Base-by-base conservation (phyloP, 2,888 invertebrate genomes). In the Rhagophthalmus giganteus region DNA sequence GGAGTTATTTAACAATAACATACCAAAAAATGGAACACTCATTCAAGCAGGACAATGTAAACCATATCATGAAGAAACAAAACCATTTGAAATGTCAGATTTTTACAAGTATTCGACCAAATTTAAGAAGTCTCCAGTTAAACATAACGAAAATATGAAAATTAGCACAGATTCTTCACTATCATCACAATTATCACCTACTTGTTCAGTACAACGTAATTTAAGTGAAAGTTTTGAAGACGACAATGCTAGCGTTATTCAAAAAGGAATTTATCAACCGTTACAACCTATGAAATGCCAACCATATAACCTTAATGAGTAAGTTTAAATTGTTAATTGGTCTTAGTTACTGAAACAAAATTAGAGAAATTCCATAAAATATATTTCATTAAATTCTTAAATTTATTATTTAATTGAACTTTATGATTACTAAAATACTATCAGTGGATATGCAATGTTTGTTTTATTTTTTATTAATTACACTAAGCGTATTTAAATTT, bases 31-130 rank as follows among this genome's bases (percentile, higher is more conserved):
- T 69, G 82, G 90, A 68, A 92, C 90, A 1, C 81, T 94, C 0
- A 89, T 94, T 20, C 89, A 91, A 67, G 88, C 90, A 57, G 93
- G 92, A 24, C 90, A 89, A 64, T 92, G 89, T 77, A 91, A 91
- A 72, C 93, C 93, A 0, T 93, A 92, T 70, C 83, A 91, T 66
- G 96, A 97, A 77, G 90, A 93, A 46, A 91, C 92, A 0, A 97
- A 97, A 72, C 96, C 96, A 2, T 97, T 95, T 76, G 96, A 96
- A 79, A 94, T 96, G 91, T 88, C 94, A 0, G 97, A 97, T 75
- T 96, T 94, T 74, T 97, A 95, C 74, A 97, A 96, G 75, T 97
- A 97, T 74, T 96, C 95, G 39, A 94, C 94, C 2, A 94, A 94
- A 72, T 93, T 89, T 83, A 94, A 54, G 86, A 92, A 72, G 47